Evolutionary conservation across 1,140 invertebrate species (phyloP), one percentile per base, ranked within the genome.

Genomic region (Mizuhopecten yessoensis): DNA sequence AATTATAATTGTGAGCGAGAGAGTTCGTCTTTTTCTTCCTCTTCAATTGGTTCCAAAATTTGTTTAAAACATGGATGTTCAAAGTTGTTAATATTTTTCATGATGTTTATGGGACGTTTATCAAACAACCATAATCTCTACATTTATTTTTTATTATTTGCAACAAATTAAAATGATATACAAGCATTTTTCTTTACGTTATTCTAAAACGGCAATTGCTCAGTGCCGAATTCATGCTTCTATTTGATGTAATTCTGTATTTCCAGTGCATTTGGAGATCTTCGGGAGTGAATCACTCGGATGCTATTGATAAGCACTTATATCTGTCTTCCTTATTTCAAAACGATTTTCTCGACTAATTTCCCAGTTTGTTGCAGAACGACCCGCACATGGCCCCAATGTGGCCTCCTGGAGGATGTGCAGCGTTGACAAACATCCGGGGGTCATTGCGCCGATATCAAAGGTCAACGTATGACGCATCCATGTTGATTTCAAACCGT

Each of bases 401-500:
- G 57, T 29, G 57, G 57, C 57, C 57, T 75, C 57, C 23, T 1
- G 1, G 57, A 29, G 57, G n/a, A 75, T 75, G 23, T 75, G 57
- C 57, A 75, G 23, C 57, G 42, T 45, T 45, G 42, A 75, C 57
- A 75, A 75, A 75, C n/a, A 75, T 75, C 57, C n/a, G n/a, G n/a
- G 57, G 57, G 57, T 75, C 57, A 75, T 7, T 75, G 57, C 57
- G 57, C n/a, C 57, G 57, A 75, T 75, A 75, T 75, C 57, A 29
- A n/a, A 29, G 57, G 57, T 75, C 57, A 75, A 5, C 23, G 23
- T 29, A 75, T 75, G 57, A 75, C 57, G 57, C 57, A 75, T 75
- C 57, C 57, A 75, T 75, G 57, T 75, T 75, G 57, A 75, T 75
- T 75, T 75, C 57, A 75, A 75, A 75, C 57, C 57, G 57, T 75